phyloP scores from a whole-genome alignment of 2,888 invertebrate species.

The Dolomedes plantarius region DNA sequence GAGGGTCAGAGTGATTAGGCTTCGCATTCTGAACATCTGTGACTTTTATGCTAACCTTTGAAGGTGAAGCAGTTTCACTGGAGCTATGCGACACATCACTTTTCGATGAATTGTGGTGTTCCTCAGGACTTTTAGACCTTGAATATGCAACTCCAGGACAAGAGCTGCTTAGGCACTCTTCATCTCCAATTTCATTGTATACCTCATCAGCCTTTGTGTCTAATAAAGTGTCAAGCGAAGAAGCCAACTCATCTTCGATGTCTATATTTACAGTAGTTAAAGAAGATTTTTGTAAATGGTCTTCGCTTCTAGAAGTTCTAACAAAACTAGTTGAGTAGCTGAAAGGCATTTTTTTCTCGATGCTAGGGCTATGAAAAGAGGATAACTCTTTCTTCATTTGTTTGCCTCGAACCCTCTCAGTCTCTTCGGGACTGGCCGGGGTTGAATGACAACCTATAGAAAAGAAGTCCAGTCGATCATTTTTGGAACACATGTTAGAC shows the following conservation, averaged over 20 bases:
- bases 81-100: slow-evolving; percentile 41
- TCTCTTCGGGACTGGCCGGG: slow-evolving; percentile 73
- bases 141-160: slow-evolving; percentile 32
- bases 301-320: slow-evolving; percentile 92
- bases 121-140: slow-evolving; percentile 32
- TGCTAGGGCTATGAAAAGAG: slow-evolving; percentile 72
- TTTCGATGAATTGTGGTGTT: slow-evolving; percentile 20
- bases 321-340: slow-evolving; percentile 82
- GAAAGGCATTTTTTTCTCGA: slow-evolving; percentile 73
- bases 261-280: slow-evolving; percentile 92
- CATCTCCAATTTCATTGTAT: slow-evolving; percentile 44
- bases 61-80: slow-evolving; percentile 46
- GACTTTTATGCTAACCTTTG: slow-evolving; percentile 45
- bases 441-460: slow-evolving; percentile 71
- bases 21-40: slow-evolving; percentile 10
- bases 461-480: slow-evolving; percentile 47
- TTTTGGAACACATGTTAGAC: slow-evolving; percentile 35
- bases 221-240: slow-evolving; percentile 91
- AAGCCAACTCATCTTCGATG: slow-evolving; percentile 94
- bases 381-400: slow-evolving; percentile 68
- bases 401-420: slow-evolving; percentile 56
- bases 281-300: slow-evolving; percentile 88
- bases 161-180: slow-evolving; percentile 36
- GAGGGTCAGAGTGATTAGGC: slow-evolving; percentile 29
- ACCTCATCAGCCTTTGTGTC: slow-evolving; percentile 81